Evolutionary conservation across 1,140 invertebrate genomes (phyloP).

Genomic region (Anagrus nilaparvatae): DNA sequence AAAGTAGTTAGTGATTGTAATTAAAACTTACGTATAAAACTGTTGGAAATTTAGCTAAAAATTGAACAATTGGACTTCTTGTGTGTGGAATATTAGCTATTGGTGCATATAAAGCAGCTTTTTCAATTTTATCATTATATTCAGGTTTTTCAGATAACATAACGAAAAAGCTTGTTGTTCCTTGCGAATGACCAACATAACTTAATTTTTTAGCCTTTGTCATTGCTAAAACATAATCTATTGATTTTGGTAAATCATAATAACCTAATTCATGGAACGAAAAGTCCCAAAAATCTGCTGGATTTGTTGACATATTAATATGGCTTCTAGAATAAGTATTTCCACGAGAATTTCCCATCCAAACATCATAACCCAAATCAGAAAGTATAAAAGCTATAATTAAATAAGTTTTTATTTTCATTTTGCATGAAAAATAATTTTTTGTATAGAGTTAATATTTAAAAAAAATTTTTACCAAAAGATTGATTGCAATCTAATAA

Average conservation of each 20-base stretch:
- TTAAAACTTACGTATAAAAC: conserved; percentile 24
- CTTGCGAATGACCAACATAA: conserved; percentile 55
- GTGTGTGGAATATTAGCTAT: conserved; percentile 35
- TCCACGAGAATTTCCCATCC: conserved; percentile 60
- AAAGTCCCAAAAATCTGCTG: conserved; percentile 46
- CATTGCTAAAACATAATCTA: conserved; percentile 46
- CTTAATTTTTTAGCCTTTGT: conserved; percentile 41
- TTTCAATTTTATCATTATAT: conserved; percentile 42
- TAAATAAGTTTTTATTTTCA: no score
- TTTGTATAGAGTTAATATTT: neutral
- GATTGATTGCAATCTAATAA: conserved; percentile 52
- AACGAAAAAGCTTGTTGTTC: conserved; percentile 44
- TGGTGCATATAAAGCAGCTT: conserved; percentile 35
- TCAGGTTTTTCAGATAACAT: conserved; percentile 44
- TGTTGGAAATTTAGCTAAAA: conserved; percentile 23
- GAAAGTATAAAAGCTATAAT: conserved; percentile 37
- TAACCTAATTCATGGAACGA: conserved; percentile 56
- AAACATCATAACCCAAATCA: conserved; percentile 60
- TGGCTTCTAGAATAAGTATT: conserved; percentile 55
- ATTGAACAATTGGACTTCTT: conserved; percentile 27
- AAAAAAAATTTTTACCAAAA: conserved; percentile 29
- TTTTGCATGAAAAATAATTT: neutral
- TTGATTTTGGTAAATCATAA: conserved; percentile 51
- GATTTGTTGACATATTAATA: conserved; percentile 40
- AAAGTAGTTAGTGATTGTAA: neutral